Base-by-base conservation (phyloP, 2,113 vertebrate genomes). In the Onychorhynchus coronatus region DNA sequence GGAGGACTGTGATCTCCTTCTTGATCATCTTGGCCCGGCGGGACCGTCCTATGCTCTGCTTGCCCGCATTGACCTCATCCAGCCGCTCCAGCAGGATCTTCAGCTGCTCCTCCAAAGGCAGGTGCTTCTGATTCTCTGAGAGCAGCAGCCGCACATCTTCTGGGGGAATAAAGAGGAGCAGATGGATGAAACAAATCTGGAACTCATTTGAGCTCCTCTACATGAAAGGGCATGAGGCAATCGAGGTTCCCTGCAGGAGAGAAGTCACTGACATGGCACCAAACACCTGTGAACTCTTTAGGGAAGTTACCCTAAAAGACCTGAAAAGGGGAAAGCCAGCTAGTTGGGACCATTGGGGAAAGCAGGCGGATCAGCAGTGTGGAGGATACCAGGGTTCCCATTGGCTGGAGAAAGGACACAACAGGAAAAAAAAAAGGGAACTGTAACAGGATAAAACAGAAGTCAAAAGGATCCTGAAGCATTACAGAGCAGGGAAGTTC, bases 1-100 rank as follows among this genome's bases (percentile, higher is more conserved):
- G 99, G 76, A 99, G 98, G 2, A 99, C 98, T 0, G 99, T 99
- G 98, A 99, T 99, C 97, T 99, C 99, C 88, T 99, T 99, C 84
- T 99, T 98, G 97, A 99, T 99, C 96, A 99, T 99, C 97, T 99
- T 99, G 95, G 99, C 99, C 23, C 99, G 98, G 14, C 99, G 98
- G 3, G 99, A 99, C 74, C 99, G 99, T 31, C 99, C 99, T 22
- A 99, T 99, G 88, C 98, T 99, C 97, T 99, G 99, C 95, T 99
- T 99, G 75, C 99, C 98, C 4, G 99, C 97, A 2, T 98, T 99
- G 93, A 99, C 99, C 91, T 99, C 99, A 2, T 99, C 98, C 6
- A 99, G 98, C 25, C 98, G 98, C 31, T 98, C 98, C 84, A 99
- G 98, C 97, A 99, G 97, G 97, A 99, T 96, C 92, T 98, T 99